phyloP scores from a whole-genome alignment of 2,797 vertebrate genomes.

The Rhincodon typus region DNA sequence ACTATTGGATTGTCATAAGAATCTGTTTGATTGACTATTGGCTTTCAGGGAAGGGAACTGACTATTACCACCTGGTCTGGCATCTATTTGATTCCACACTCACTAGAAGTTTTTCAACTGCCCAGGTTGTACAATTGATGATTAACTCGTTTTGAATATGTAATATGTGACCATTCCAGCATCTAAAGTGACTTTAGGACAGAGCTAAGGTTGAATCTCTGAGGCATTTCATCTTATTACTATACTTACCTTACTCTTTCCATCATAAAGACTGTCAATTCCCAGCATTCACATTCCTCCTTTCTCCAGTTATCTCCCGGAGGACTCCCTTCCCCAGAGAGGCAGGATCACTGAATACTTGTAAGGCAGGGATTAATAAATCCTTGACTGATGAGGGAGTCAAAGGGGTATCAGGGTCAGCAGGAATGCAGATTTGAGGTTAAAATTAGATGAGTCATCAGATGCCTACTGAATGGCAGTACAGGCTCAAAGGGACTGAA shows the following conservation, averaged over 20 bases:
- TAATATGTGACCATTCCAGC: not conserved
- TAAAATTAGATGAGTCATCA: no score
- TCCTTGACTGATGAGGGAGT: no score
- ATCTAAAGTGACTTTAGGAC: not conserved
- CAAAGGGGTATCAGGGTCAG: no score
- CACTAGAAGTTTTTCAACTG: no score
- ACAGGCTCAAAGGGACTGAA: no score
- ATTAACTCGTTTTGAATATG: not conserved
- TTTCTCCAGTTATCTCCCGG: not conserved
- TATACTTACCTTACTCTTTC: not conserved
- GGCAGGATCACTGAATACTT: no score
- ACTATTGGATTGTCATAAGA: not conserved
- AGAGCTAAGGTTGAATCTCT: not conserved
- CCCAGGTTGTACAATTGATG: not conserved
- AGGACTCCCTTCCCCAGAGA: no score
- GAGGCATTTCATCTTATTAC: not conserved
- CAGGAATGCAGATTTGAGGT: no score
- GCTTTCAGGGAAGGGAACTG: not conserved
- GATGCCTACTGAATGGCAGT: no score
- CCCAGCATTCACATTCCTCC: not conserved
- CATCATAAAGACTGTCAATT: not conserved
- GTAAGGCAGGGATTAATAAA: no score
- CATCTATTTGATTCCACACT: not conserved
- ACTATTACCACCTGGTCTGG: not conserved
- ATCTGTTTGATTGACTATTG: not conserved